Conservation (phyloP, 2,888 invertebrate species). For the Teleiodes luculella region DNA sequence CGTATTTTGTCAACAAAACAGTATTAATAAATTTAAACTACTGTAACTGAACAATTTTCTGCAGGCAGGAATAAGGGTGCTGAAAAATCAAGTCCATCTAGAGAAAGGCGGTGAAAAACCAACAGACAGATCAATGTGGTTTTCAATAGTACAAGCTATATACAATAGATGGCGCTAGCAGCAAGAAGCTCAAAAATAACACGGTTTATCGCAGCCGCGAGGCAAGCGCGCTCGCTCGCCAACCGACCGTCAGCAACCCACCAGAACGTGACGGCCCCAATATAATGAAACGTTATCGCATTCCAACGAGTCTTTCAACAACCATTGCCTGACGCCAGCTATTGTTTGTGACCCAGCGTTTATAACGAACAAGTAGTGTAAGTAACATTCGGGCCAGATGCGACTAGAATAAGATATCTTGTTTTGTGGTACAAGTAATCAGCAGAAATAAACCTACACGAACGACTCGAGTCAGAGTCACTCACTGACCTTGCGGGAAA, state of each 20-base stretch:
- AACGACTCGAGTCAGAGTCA: no score
- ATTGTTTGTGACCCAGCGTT: background rate
- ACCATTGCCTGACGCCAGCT: constrained; percentile 2
- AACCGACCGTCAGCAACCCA: constrained; percentile 4
- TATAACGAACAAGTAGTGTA: background rate
- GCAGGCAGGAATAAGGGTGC: no score
- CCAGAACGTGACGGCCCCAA: constrained; percentile 3
- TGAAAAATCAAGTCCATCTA: no score
- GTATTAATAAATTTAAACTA: no score
- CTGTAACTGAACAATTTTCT: no score
- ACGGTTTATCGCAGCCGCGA: background rate
- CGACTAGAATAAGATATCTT: background rate
- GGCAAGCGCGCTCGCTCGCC: background rate
- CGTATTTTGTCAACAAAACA: no score
- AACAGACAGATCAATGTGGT: no score
- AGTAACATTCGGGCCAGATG: background rate
- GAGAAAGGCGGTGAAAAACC: no score
- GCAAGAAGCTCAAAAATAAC: background rate
- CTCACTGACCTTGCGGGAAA: constrained; percentile 73
- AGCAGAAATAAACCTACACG: background rate
- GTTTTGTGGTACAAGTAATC: constrained; percentile 5
- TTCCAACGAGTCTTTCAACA: constrained; percentile 2
- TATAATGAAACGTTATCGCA: constrained; percentile 2
- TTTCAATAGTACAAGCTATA: background rate
- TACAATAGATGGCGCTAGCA: background rate